Evolutionary conservation across 2,113 vertebrate species (phyloP).

Genomic region (Eurypyga helias): DNA sequence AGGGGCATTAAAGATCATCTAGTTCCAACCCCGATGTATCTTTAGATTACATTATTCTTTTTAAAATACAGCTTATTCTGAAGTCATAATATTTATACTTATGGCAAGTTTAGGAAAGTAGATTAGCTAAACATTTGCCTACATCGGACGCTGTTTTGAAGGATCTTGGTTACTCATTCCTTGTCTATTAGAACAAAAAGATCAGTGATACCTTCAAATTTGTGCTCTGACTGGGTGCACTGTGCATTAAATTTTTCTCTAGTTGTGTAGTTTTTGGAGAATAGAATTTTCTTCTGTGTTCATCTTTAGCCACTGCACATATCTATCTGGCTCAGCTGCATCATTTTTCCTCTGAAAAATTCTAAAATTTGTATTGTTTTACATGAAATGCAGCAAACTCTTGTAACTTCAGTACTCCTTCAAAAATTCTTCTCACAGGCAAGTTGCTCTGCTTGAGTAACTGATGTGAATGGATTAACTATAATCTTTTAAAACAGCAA

Average conservation of each 20-base stretch:
- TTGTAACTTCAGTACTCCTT: background rate
- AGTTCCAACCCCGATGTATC: background rate
- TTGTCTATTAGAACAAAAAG: background rate
- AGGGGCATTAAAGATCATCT: no score
- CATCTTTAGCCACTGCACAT: accelerated
- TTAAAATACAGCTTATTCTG: background rate
- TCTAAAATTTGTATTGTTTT: background rate
- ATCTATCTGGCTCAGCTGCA: background rate
- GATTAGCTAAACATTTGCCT: background rate
- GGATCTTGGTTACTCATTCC: background rate
- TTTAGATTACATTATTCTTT: background rate
- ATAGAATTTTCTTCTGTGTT: background rate
- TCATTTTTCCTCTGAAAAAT: background rate
- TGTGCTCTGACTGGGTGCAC: background rate
- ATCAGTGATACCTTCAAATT: background rate
- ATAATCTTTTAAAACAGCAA: background rate
- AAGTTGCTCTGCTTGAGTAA: background rate
- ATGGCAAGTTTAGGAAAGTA: background rate
- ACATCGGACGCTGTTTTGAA: background rate
- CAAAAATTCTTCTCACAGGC: background rate
- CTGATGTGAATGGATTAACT: background rate
- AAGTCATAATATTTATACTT: background rate
- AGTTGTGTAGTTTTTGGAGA: background rate
- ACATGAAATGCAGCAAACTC: background rate
- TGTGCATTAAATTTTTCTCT: background rate